These are phyloP conservation scores for Brachirus orientalis DNA, from an alignment of 2,113 vertebrate genomes.

Conservation along the genomic window DNA sequence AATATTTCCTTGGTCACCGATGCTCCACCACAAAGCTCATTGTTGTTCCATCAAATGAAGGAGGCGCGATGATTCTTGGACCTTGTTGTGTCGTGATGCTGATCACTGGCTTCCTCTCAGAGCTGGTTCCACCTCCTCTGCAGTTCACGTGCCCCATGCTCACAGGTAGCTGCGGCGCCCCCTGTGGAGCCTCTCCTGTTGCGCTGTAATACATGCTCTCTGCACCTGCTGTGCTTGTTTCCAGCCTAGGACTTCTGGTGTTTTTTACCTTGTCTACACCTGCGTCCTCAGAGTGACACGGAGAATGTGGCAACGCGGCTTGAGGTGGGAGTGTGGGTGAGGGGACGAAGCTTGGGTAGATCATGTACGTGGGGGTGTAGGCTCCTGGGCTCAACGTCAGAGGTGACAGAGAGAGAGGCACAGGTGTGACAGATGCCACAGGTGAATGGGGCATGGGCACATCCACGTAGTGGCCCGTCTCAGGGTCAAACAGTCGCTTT, in stretches of 20 bases:
- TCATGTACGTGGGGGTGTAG: conserved; percentile 86
- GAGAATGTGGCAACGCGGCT: conserved; percentile 54
- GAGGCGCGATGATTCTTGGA: conserved; percentile 91
- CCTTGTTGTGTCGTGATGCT: conserved; percentile 93
- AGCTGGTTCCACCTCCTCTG: conserved; percentile 61
- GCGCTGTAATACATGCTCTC: conserved; percentile 88
- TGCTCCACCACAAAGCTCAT: conserved; percentile 99
- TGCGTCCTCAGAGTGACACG: conserved; percentile 63
- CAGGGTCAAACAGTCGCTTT: conserved; percentile 92
- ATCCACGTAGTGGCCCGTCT: conserved; percentile 96
- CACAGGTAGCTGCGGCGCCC: conserved; percentile 42
- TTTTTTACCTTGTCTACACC: conserved; percentile 43
- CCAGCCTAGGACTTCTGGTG: conserved; percentile 19
- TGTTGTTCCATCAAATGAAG: conserved; percentile 95
- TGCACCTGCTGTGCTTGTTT: conserved; percentile 42
- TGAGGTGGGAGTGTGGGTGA: conserved; percentile 77
- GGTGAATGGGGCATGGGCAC: conserved; percentile 85
- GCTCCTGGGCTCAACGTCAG: conserved; percentile 69
- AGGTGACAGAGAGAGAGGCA: conserved; percentile 74
- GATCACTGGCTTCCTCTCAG: conserved; percentile 88
- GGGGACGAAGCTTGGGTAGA: conserved; percentile 89
- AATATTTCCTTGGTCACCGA: conserved; percentile 82
- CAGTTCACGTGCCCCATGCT: conserved; percentile 59
- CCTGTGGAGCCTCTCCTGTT: conserved; percentile 68
- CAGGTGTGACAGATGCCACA: conserved; percentile 60